Evolutionary conservation across 2,113 vertebrate genomes (phyloP).

Genomic region (Phaethon lepturus): DNA sequence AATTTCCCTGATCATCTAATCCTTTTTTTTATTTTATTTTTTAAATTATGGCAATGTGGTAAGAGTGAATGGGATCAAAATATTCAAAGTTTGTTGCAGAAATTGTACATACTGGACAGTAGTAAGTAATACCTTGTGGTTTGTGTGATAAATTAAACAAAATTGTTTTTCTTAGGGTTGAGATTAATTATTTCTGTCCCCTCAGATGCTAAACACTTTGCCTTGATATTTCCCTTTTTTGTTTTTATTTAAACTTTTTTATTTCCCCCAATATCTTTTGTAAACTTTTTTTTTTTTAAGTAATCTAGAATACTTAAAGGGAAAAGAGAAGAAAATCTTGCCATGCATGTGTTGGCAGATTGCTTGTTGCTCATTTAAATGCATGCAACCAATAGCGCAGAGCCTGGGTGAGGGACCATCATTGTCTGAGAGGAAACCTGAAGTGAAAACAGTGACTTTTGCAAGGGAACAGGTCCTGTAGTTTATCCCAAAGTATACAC

Average conservation of each 20-base stretch:
- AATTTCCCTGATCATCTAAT: background rate
- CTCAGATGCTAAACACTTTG: background rate
- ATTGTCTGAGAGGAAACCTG: background rate
- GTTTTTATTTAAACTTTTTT: background rate
- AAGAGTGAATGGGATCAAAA: background rate
- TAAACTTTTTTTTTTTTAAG: background rate
- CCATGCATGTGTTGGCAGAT: background rate
- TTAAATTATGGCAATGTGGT: background rate
- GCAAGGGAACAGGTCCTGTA: background rate
- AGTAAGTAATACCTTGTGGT: conserved; percentile 20
- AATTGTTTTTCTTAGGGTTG: background rate
- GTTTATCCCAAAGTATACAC: background rate
- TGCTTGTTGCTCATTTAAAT: background rate
- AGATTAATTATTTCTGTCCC: background rate
- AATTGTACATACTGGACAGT: background rate
- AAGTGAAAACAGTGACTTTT: background rate
- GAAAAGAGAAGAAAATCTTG: background rate
- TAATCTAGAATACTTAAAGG: background rate
- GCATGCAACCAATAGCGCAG: background rate
- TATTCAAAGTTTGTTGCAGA: background rate
- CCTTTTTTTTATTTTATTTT: conserved; percentile 5
- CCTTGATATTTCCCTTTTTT: background rate
- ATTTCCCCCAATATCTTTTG: background rate
- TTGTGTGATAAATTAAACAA: conserved; percentile 49
- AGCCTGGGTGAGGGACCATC: background rate